Conservation (phyloP, 23 tunicate species). For the Phallusia fumigata region DNA sequence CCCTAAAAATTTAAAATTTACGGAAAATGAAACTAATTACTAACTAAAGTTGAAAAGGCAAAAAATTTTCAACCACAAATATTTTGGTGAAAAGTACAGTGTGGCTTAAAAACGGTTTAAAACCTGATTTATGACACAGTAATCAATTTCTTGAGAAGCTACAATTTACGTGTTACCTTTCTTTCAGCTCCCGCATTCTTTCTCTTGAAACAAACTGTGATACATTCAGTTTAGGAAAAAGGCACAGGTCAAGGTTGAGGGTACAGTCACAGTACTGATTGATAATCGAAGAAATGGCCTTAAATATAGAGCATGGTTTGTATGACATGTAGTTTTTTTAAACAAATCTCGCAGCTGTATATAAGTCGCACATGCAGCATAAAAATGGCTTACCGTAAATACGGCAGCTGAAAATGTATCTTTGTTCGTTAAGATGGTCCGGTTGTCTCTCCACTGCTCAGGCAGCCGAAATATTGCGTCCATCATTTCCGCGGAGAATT, state of each 20-base stretch:
- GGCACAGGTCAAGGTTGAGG: constrained; percentile 45
- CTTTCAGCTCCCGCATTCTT: constrained; percentile 20
- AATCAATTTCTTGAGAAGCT: no score
- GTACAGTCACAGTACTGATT: constrained; percentile 38
- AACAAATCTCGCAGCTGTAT: background rate
- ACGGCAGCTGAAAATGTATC: background rate
- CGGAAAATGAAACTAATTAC: no score
- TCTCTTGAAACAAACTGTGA: background rate
- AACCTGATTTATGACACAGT: no score
- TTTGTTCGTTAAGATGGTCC: background rate
- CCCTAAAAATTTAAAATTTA: no score
- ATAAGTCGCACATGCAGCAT: background rate
- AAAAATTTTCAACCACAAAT: no score
- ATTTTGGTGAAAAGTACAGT: no score
- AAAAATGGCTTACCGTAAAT: background rate
- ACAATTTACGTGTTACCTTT: background rate
- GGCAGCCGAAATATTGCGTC: constrained; percentile 16
- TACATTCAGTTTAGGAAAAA: constrained; percentile 9
- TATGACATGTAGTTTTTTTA: background rate
- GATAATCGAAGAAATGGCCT: constrained; percentile 14
- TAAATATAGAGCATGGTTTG: no score
- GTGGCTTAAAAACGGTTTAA: no score
- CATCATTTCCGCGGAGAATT: background rate
- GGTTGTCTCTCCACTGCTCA: background rate
- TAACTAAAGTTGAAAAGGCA: no score